Evolutionary conservation across 2,113 vertebrate genomes (phyloP).

Genomic region (Tiliqua scincoides): DNA sequence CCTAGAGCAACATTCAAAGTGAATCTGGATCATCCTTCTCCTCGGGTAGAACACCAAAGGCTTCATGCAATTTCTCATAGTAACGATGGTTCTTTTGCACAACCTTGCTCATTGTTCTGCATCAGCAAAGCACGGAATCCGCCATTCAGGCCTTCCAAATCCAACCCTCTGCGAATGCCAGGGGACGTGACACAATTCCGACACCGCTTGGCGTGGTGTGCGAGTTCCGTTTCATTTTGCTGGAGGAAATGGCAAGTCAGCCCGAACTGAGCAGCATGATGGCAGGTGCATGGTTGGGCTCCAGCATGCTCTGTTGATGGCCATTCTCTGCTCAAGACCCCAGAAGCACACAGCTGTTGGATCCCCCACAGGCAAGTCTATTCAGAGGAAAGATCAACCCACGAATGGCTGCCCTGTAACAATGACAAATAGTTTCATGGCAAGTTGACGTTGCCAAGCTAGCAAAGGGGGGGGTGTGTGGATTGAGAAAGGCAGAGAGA

Average conservation of each 20-base stretch:
- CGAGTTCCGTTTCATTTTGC: background rate
- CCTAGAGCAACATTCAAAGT: background rate
- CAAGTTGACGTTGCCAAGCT: fast-evolving
- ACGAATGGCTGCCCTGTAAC: background rate
- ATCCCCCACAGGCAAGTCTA: fast-evolving
- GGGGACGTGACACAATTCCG: background rate
- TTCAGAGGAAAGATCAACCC: conserved; percentile 20
- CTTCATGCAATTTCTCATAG: background rate
- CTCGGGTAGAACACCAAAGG: too few relatives aligned
- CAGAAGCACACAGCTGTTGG: background rate
- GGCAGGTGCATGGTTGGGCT: background rate
- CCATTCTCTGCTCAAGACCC: background rate
- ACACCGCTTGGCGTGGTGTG: background rate
- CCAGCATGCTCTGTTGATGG: background rate
- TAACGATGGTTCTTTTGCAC: background rate
- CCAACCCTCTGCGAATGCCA: background rate
- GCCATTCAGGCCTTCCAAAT: conserved; percentile 6
- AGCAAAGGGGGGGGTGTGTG: background rate
- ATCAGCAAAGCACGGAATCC: background rate
- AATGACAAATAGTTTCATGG: background rate
- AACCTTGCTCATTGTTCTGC: background rate
- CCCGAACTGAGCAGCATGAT: background rate
- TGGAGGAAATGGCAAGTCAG: background rate
- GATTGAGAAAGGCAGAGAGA: background rate
- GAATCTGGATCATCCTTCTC: too few relatives aligned